phyloP scores from a whole-genome alignment of 2,113 vertebrate genomes.

The Gymnarchus niloticus region DNA sequence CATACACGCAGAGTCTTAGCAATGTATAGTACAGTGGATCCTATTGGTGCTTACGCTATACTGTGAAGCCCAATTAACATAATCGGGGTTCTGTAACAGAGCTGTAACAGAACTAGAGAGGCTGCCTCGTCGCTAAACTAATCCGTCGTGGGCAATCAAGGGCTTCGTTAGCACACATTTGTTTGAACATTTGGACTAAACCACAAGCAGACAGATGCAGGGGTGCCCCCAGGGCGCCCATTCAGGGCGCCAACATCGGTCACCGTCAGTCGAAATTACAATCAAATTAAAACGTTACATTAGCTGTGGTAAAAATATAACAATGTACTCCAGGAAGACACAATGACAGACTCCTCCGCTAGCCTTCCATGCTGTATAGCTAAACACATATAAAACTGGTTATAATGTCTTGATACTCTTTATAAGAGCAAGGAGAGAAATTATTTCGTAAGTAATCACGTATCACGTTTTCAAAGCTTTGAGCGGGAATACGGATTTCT shows the following conservation, averaged over 20 bases:
- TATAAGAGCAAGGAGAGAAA: slow-evolving; percentile 13
- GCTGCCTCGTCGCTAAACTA: neutral
- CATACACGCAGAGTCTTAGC: neutral
- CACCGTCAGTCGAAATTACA: neutral
- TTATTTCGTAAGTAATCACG: slow-evolving; percentile 5
- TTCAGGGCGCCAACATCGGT: neutral
- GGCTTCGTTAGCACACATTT: neutral
- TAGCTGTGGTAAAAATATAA: neutral
- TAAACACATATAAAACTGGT: neutral
- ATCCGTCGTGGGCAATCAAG: neutral
- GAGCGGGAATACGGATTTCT: neutral
- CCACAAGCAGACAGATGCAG: neutral
- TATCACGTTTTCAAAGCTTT: neutral
- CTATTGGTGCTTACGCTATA: neutral
- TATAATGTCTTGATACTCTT: slow-evolving; percentile 20
- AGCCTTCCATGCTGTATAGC: neutral
- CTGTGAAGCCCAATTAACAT: neutral
- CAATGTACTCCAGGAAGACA: neutral
- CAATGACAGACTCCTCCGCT: neutral
- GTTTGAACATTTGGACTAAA: too few species aligned
- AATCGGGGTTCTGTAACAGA: neutral
- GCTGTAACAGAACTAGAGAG: neutral
- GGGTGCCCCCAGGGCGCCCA: neutral
- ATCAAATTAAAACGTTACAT: neutral
- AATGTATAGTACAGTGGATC: neutral